A percentile compares a stretch with the other conserved stretches of the same genome.
phyloP scores from a whole-genome alignment of 2,888 invertebrate species.

The Oscheius sp. region DNA sequence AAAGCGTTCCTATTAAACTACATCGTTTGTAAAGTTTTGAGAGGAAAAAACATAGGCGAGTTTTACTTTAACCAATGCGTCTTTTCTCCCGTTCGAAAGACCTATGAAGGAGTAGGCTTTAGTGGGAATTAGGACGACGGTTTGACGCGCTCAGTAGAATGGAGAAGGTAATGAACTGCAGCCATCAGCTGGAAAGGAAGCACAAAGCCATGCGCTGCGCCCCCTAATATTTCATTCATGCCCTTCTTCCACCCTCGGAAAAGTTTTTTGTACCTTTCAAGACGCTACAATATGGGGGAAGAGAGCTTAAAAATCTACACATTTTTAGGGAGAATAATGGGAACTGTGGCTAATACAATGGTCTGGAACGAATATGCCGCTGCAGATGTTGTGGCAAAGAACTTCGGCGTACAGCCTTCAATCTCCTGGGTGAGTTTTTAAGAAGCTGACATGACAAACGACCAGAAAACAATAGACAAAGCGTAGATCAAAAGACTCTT shows the following conservation, averaged over 20 bases:
- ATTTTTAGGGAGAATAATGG: slow-evolving; percentile 29
- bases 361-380: slow-evolving; percentile 23
- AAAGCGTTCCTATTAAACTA: too few species aligned
- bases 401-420: slow-evolving; percentile 28
- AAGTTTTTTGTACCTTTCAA: slow-evolving; percentile 21
- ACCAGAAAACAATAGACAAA: slow-evolving; percentile 7
- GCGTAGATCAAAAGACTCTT: not conserved
- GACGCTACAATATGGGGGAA: not conserved
- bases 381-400: slow-evolving; percentile 25
- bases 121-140: slow-evolving; percentile 35
- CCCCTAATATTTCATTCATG: slow-evolving; percentile 35
- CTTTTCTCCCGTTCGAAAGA: slow-evolving; percentile 6
- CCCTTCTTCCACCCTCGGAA: slow-evolving; percentile 20
- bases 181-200: slow-evolving; percentile 29
- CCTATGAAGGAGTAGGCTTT: slow-evolving; percentile 19
- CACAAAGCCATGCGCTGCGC: slow-evolving; percentile 31
- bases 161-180: slow-evolving; percentile 34
- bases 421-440: slow-evolving; percentile 33
- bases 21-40: not conserved
- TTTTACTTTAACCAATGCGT: not conserved
- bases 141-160: slow-evolving; percentile 32
- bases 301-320: not conserved
- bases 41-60: not conserved
- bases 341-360: slow-evolving; percentile 19
- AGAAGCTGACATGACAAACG: slow-evolving; percentile 3